phyloP scores from a whole-genome alignment of 2,888 invertebrate species.

The Rhingia rostrata region DNA sequence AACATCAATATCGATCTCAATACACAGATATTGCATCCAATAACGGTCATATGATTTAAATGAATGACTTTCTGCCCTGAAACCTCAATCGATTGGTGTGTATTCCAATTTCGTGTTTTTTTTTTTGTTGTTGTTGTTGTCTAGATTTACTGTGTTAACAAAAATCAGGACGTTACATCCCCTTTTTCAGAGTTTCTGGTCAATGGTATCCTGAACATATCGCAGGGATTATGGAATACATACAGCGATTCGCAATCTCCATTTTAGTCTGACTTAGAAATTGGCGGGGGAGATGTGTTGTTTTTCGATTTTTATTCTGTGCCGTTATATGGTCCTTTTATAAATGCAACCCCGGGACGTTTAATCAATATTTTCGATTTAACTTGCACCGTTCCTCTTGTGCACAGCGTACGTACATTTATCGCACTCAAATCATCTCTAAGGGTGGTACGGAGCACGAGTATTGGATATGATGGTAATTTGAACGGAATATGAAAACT shows the following conservation, averaged over 20 bases:
- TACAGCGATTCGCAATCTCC: slow-evolving; percentile 33
- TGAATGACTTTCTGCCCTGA: slow-evolving; percentile 69
- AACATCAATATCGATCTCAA: slow-evolving; percentile 71
- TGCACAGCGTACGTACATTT: no score
- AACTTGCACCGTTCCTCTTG: no score
- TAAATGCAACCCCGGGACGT: slow-evolving; percentile 50
- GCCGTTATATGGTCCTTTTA: slow-evolving; percentile 35
- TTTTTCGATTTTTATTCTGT: slow-evolving; percentile 3
- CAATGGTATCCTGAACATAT: slow-evolving; percentile 36
- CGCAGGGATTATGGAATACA: slow-evolving; percentile 48
- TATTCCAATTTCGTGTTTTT: slow-evolving; percentile 32
- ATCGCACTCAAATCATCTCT: no score
- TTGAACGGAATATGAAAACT: no score
- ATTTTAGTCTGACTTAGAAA: slow-evolving; percentile 43
- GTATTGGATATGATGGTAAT: no score
- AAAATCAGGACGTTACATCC: slow-evolving; percentile 64
- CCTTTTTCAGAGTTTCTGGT: slow-evolving; percentile 42
- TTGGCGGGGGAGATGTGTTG: neutral
- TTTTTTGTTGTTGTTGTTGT: slow-evolving; percentile 6
- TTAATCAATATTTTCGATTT: slow-evolving; percentile 63
- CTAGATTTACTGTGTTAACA: slow-evolving; percentile 45
- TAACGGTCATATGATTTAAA: slow-evolving; percentile 71
- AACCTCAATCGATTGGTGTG: slow-evolving; percentile 67
- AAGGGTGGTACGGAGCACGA: no score
- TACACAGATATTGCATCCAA: slow-evolving; percentile 72